These are phyloP conservation scores for Girardia tigrina DNA, from an alignment of 2,888 invertebrate species.

Conservation along the genomic window DNA sequence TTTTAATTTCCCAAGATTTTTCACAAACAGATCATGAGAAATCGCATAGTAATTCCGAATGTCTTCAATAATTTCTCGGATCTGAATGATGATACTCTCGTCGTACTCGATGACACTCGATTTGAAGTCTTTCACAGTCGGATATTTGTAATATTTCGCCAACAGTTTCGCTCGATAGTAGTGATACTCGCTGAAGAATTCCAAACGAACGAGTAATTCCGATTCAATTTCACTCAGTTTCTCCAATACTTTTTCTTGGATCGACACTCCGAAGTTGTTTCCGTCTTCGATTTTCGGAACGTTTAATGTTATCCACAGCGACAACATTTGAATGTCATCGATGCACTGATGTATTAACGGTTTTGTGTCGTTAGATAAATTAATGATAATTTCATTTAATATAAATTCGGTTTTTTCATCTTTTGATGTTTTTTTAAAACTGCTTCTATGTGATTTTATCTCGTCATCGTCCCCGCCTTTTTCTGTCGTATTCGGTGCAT, in stretches of 20 bases:
- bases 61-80: slow-evolving; percentile 84
- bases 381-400: neutral
- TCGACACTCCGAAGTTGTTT: slow-evolving; percentile 95
- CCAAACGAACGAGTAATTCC: slow-evolving; percentile 89
- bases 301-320: slow-evolving; percentile 98
- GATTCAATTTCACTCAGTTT: slow-evolving; percentile 64
- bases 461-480: neutral
- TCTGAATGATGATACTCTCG: slow-evolving; percentile 83
- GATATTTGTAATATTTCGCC: slow-evolving; percentile 81
- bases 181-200: slow-evolving; percentile 88
- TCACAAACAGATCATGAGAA: neutral
- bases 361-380: neutral
- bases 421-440: neutral
- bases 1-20: slow-evolving; percentile 12
- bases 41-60: slow-evolving; percentile 77
- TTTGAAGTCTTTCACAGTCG: slow-evolving; percentile 78
- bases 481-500: neutral
- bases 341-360: slow-evolving; percentile 42
- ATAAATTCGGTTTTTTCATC: neutral
- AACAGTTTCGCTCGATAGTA: slow-evolving; percentile 65
- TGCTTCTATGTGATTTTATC: too few relatives aligned
- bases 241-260: slow-evolving; percentile 56
- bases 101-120: slow-evolving; percentile 80
- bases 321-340: slow-evolving; percentile 56
- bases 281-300: slow-evolving; percentile 98